These are phyloP conservation scores for Drosophila paucipuncta DNA, from an alignment of 2,888 invertebrate genomes.

Conservation along the genomic window DNA sequence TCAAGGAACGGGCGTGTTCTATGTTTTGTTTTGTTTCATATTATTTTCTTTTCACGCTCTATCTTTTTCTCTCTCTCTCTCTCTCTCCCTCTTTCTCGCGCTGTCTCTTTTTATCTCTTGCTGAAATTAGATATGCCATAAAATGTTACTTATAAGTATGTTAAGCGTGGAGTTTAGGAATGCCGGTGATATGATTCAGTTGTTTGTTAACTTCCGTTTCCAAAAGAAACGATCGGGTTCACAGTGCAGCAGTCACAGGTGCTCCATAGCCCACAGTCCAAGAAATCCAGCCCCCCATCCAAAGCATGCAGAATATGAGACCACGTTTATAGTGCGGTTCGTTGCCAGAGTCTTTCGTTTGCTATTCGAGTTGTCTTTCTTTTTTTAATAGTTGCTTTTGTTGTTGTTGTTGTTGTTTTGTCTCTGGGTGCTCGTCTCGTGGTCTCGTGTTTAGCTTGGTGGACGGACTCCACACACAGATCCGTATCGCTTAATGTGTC, in stretches of 20 bases:
- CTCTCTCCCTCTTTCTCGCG: background rate
- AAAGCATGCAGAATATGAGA: slow-evolving; percentile 14
- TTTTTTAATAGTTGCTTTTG: slow-evolving; percentile 5
- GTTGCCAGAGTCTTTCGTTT: slow-evolving; percentile 78
- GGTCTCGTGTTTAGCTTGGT: slow-evolving; percentile 62
- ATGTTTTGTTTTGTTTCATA: slow-evolving; percentile 39
- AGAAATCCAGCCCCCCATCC: background rate
- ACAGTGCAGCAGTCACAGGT: slow-evolving; percentile 46
- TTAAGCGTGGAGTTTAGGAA: slow-evolving; percentile 50
- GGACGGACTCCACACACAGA: slow-evolving; percentile 56
- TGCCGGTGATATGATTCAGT: slow-evolving; percentile 68
- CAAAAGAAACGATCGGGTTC: slow-evolving; percentile 31
- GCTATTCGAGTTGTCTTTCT: slow-evolving; percentile 11
- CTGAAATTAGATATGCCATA: slow-evolving; percentile 75
- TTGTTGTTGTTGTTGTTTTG: slow-evolving; percentile 12
- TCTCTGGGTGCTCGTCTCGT: slow-evolving; percentile 31
- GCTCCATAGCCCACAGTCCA: background rate
- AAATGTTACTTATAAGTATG: slow-evolving; percentile 59
- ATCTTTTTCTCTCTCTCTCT: slow-evolving; percentile 13
- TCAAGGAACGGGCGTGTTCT: slow-evolving; percentile 51
- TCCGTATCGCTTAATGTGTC: slow-evolving; percentile 79
- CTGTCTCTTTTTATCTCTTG: slow-evolving; percentile 18
- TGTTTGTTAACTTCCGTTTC: slow-evolving; percentile 68
- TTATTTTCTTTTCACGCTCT: slow-evolving; percentile 13
- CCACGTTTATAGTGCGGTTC: slow-evolving; percentile 48